Base-by-base conservation (phyloP, 2,113 vertebrate genomes). In the Strix aluco region DNA sequence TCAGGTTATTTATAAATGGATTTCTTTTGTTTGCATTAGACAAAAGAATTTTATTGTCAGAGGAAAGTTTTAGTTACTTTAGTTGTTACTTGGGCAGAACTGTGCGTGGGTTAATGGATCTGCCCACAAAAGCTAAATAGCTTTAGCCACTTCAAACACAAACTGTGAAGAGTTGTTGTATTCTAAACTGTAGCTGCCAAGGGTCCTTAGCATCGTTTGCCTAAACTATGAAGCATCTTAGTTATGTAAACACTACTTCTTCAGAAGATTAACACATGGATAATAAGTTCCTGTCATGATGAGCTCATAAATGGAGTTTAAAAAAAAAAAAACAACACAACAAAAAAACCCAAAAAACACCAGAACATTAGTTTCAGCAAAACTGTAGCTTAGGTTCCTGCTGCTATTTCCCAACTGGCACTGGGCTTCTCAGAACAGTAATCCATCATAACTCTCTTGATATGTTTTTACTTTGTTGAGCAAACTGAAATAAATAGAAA, bases 81-180 rank as follows among this genome's bases (percentile, higher is more conserved):
- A 79, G 61, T 26, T 62, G 38, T 54, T 70, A 40, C 81, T 89
- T 74, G 42, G 36, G 65, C 52, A 75, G 49, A 92, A 79, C 17
- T 47, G 59, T 29, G 44, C 5, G 16, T 34, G 46, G 40, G 57
- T 94, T 91, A 92, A 74, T 25, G 27, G 42, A 65, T 67, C 65
- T 63, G 57, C 46, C 77, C 77, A 69, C 54, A 81, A 95, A 96
- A 94, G 81, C 65, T 69, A 49, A 91, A 91, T 5, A 92, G 77
- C 11, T 63, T 93, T 65, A 88, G 52, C 73, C 83, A 93, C 92
- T 95, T 89, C 86, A 95, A 96, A 94, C 9, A 51, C 55, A 79
- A 95, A 85, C n/a, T 57, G 42, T 88, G 82, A 92, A 77, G 58
- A 88, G 72, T 29, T 86, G 51, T 66, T 88, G 23, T 52, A 88